Percentiles rank a stretch among this genome's conserved stretches.
phyloP scores from a whole-genome alignment of 1,140 invertebrate species.

The Panagrolaimus sp. region DNA sequence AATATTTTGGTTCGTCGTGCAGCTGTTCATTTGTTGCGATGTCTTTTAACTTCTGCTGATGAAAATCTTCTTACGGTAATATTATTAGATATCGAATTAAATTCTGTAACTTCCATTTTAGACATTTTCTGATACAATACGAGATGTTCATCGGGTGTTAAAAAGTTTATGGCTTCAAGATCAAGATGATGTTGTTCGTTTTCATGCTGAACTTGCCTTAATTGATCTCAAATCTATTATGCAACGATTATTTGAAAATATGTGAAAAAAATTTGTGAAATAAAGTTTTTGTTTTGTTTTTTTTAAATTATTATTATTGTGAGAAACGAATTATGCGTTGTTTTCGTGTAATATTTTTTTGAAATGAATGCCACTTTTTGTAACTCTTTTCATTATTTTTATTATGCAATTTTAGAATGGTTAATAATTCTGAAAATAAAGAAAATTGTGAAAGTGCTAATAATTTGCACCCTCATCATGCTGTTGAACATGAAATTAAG shows the following conservation, averaged over 20 bases:
- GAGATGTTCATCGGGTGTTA: background rate
- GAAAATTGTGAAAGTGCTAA: no score
- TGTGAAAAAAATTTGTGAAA: slow-evolving; percentile 1
- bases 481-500: no score
- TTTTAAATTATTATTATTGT: no score
- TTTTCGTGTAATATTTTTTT: no score
- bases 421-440: no score
- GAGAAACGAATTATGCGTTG: no score
- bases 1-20: background rate
- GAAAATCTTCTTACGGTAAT: background rate
- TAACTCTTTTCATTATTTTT: no score
- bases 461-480: no score
- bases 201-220: slow-evolving; percentile 5
- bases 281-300: background rate
- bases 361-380: no score
- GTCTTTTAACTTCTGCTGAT: background rate
- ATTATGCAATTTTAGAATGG: no score
- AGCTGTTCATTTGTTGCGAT: background rate
- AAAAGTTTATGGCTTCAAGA: slow-evolving; percentile 5
- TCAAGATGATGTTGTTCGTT: slow-evolving; percentile 4
- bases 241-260: slow-evolving; percentile 2
- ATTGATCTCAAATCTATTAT: slow-evolving; percentile 8
- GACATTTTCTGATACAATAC: background rate
- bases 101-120: no score
- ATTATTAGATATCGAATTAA: no score